A percentile compares a stretch with the other conserved stretches of the same genome.
These are phyloP conservation scores for Nomada ferruginata DNA, from an alignment of 2,888 invertebrate species.

Conservation along the genomic window DNA sequence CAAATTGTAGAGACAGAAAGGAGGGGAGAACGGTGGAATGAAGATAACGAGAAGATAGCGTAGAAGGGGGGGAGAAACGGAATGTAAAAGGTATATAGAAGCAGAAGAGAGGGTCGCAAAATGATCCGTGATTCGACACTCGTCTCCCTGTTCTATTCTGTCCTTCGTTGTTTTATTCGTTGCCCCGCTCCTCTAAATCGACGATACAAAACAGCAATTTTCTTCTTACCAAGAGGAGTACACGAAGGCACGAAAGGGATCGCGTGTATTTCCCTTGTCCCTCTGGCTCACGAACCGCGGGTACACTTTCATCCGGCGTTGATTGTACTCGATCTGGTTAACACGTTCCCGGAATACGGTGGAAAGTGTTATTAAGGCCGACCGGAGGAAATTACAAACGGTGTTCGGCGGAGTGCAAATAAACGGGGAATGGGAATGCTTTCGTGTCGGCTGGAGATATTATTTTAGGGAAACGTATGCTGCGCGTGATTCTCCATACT, in stretches of 20 bases:
- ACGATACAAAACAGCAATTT: conserved; percentile 70
- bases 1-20: background rate
- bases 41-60: conserved; percentile 12
- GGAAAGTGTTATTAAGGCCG: conserved; percentile 68
- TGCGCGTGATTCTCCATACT: conserved; percentile 6
- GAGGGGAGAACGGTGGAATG: conserved; percentile 2
- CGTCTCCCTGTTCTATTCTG: conserved; percentile 31
- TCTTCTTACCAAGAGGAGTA: conserved; percentile 70
- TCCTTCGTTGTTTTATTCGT: conserved; percentile 20
- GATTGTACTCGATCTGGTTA: conserved; percentile 72
- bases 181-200: conserved; percentile 29
- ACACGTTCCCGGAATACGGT: conserved; percentile 68
- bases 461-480: conserved; percentile 35
- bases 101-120: conserved; percentile 28
- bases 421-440: conserved; percentile 50
- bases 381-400: conserved; percentile 62
- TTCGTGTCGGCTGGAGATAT: conserved; percentile 37
- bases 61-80: conserved; percentile 3
- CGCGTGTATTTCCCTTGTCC: conserved; percentile 67
- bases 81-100: conserved; percentile 4
- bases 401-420: conserved; percentile 56
- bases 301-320: conserved; percentile 64
- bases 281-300: conserved; percentile 40
- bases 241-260: conserved; percentile 65
- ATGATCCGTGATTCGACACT: conserved; percentile 44